Evolutionary conservation across 2,113 vertebrate species (phyloP), one percentile per base, ranked within the genome.

Genomic region (Hiodon alosoides): DNA sequence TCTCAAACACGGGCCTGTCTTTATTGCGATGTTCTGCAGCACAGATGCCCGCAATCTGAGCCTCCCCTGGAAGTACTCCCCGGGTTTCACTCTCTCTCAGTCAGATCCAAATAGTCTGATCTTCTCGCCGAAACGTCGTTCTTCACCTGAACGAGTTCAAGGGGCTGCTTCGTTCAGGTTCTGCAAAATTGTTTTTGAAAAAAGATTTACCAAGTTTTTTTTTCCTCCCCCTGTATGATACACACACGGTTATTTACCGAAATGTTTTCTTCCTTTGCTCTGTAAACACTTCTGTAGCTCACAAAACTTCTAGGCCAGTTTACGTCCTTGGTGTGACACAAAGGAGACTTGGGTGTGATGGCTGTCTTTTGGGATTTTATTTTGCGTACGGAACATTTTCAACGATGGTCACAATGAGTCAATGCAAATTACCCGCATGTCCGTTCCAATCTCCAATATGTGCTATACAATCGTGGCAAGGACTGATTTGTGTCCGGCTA

Each of bases 401-500:
- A 17, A 11, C 31, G 6, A 8, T 51, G 73, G 54, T 53, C 54
- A 65, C 54, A 46, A 17, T 5, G 46, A 58, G 64, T 53, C 65
- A 10, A 86, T 87, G 83, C 85, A 85, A 89, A 82, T 85, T 83
- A 84, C 86, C 86, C 80, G 73, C 82, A 84, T 87, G 84, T 84
- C 86, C 83, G 69, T 83, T 83, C 78, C 71, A 75, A 84, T 85
- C 86, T 90, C 89, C 85, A 79, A 86, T 81, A 89, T 80, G 84
- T 82, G 89, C 85, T 89, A 89, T 85, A 79, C 74, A 83, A 89
- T 84, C 85, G 86, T 71, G 75, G 81, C 82, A 71, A 75, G 84
- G 83, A 90, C 87, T 87, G 88, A 90, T 88, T 85, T 77, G 69
- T 77, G 84, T 89, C 84, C 86, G 84, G 86, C 77, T 79, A 7